Base-by-base conservation (phyloP, 2,113 vertebrate species). In the Chloebia gouldiae region DNA sequence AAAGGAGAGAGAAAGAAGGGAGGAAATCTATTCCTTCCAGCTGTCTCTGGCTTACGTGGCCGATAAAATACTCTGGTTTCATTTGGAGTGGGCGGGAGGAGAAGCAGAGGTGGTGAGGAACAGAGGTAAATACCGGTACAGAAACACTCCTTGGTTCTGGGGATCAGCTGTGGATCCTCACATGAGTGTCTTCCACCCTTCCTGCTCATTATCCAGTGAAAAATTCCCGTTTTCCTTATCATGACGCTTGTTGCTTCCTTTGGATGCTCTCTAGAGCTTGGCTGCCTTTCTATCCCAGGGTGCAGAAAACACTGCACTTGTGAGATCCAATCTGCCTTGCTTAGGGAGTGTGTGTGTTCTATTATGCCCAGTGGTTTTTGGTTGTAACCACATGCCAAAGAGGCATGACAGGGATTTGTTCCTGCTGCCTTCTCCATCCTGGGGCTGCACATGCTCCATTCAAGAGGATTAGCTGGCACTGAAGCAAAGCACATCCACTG, bases 1-100 rank as follows among this genome's bases (percentile, higher is more conserved):
- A 64, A 90, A 81, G 40, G 56, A 66, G 77, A 63, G 76, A 84
- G 70, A 89, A 93, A 70, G 90, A 90, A 80, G 42, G 63, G 71
- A 87, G 93, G 59, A 88, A 96, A 75, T 77, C 51, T 90, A 60
- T 86, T 91, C 87, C 80, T 85, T 80, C 85, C 75, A 93, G 49
- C 77, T 13, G 3, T 54, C 94, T 92, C 83, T 37, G 54, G 81
- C 81, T 80, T 68, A 20, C 0, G 4, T 37, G n/a, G 66, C 54
- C 0, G 3, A 33, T 75, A 19, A 21, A 77, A 50, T 27, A 17
- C 0, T 0, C 68, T 63, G 82, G 51, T 45, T 92, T 93, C 56
- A 17, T 75, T 60, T 59, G 82, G 88, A 80, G 51, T 12, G 70
- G 70, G 89, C 17, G 17, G 50, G 51, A 86, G 57, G 56, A 53